Percentiles rank a stretch among this genome's conserved stretches.
phyloP scores from a whole-genome alignment of 1,140 invertebrate genomes.

The Drosophila virilis region DNA sequence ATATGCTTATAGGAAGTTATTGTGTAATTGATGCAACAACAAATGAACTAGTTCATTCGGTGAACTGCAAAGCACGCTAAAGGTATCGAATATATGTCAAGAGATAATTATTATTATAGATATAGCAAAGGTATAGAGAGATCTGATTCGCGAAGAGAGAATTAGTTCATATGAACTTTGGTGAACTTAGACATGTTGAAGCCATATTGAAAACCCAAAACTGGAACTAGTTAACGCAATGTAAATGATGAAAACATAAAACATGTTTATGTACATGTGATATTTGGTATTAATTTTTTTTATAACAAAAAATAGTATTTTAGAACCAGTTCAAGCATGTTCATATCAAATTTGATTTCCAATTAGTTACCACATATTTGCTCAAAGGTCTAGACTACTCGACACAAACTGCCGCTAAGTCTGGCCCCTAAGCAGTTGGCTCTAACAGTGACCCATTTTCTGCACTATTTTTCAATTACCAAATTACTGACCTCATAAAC shows the following conservation, averaged over 20 bases:
- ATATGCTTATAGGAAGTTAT: slow-evolving; percentile 8
- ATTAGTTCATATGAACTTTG: no score
- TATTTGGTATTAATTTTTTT: no score
- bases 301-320: no score
- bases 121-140: no score
- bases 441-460: slow-evolving; percentile 56
- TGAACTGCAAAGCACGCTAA: not conserved
- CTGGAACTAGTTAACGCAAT: no score
- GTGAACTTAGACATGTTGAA: no score
- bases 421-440: slow-evolving; percentile 1
- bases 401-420: slow-evolving; percentile 21
- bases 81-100: not conserved
- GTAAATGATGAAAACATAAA: no score
- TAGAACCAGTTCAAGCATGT: no score
- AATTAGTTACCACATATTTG: slow-evolving; percentile 11
- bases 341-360: not conserved
- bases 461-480: slow-evolving; percentile 66
- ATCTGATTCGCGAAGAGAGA: no score
- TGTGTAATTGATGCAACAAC: not conserved
- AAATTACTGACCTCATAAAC: slow-evolving; percentile 77
- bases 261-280: no score
- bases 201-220: no score
- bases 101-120: no score
- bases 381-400: slow-evolving; percentile 27
- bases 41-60: slow-evolving; percentile 22